Evolutionary conservation across 2,797 vertebrate species (phyloP).

Genomic region (Buceros bicornis): DNA sequence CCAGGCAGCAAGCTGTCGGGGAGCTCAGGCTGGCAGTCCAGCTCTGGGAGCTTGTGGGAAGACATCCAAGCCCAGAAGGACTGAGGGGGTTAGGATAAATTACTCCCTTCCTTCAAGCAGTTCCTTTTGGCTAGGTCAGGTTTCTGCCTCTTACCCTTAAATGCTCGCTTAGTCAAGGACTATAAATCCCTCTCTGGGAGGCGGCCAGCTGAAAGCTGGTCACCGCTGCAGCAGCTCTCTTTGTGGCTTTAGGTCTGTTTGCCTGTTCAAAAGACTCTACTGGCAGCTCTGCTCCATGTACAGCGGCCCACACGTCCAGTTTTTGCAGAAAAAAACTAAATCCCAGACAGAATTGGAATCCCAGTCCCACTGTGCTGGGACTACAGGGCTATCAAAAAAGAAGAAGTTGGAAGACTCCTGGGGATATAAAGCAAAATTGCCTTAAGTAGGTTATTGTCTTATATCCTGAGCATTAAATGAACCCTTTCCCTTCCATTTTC

Average conservation of each 20-base stretch:
- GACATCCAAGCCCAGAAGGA: background rate
- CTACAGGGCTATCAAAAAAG: background rate
- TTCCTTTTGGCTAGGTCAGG: background rate
- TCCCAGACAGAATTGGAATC: background rate
- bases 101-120: background rate
- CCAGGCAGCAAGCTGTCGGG: background rate
- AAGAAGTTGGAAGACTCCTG: background rate
- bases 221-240: background rate
- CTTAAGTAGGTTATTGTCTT: background rate
- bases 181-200: constrained; percentile 21
- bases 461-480: rapidly evolving
- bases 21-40: background rate
- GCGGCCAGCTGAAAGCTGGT: constrained; percentile 26
- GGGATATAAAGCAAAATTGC: background rate
- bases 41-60: background rate
- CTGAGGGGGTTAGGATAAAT: background rate
- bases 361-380: background rate
- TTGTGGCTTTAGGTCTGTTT: background rate
- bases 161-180: background rate
- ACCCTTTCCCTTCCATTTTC: background rate
- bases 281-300: background rate
- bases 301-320: rapidly evolving
- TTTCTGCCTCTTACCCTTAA: constrained; percentile 47
- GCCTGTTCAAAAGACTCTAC: background rate
- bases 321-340: background rate